Base-by-base conservation (phyloP, 2,888 invertebrate genomes). In the Halictus quadricinctus region DNA sequence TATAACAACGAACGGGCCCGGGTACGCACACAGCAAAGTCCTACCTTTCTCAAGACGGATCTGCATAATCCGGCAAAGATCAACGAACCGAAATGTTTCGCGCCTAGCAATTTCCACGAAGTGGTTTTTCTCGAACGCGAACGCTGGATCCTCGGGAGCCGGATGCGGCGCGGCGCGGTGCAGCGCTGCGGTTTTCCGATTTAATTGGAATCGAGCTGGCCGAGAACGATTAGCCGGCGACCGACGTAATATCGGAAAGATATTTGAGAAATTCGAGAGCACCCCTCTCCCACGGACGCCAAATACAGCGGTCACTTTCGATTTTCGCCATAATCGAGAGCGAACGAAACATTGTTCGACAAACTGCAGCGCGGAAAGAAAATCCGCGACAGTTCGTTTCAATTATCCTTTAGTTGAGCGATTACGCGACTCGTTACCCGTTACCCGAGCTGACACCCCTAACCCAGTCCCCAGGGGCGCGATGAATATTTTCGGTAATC, bases 301-400 rank as follows among this genome's bases (percentile, higher is more conserved):
- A 46, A 72, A 58, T 18, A n/a, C 21, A 72, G 41, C 21, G 29
- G n/a, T 10, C n/a, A 46, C 80, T 85, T 85, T 85, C 85, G 74
- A 85, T 85, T 80, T 77, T 73, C 85, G 54, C 74, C 64, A 1
- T 54, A n/a, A 48, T 3, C n/a, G 43, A 72, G 73, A 46, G 64
- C 29, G 66, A 46, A 75, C 8, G 72, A 43, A 46, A 41, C 41
- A 83, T 73, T 64, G 72, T 76, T 66, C 15, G 7, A 10, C 18
- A 2, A 50, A 50, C 36, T 12, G 10, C 12, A 15, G 18, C 13
- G 21, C 74, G 13, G 72, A 81, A 66, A 79, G 58, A 74, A 70
- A 64, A 70, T 21, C 15, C 12, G 29, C 8, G 29, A 10, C 2
- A 15, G 36, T 21, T 41, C 48, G 21, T 3, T 41, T 46, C 36